phyloP scores from a whole-genome alignment of 37 sponge, comb jelly and placozoan genomes.

The Beroe forskalii region DNA sequence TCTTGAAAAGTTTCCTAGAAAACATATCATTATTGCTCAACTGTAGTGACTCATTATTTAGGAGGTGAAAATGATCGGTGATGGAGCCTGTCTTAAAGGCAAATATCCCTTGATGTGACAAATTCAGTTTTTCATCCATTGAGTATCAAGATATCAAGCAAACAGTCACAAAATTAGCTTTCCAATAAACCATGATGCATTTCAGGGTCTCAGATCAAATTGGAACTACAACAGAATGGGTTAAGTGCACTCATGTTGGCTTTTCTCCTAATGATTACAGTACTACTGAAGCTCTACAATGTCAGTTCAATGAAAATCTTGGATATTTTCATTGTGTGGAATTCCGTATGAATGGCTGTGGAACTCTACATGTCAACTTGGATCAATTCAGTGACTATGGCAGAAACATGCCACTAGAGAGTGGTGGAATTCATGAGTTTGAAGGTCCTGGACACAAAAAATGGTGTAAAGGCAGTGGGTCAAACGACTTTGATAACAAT shows the following conservation, averaged over 20 bases:
- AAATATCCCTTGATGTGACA: too few species aligned
- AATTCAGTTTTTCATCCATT: too few species aligned
- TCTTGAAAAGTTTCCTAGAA: too few species aligned
- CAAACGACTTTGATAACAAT: neutral
- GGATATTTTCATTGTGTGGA: neutral
- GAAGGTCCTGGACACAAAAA: neutral
- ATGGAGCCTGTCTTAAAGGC: too few species aligned
- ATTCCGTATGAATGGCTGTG: neutral
- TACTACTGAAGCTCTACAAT: neutral
- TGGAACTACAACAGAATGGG: neutral
- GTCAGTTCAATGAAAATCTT: neutral
- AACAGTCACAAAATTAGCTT: too few species aligned
- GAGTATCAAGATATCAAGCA: too few species aligned
- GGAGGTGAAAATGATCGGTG: too few species aligned
- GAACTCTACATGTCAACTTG: neutral
- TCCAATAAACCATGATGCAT: too few species aligned
- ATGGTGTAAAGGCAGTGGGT: neutral
- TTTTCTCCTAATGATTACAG: neutral
- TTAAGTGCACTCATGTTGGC: neutral
- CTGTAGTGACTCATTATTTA: too few species aligned
- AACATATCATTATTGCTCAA: too few species aligned
- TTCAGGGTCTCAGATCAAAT: neutral
- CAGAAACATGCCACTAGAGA: neutral
- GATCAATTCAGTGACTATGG: neutral
- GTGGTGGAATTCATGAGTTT: neutral